phyloP scores from a whole-genome alignment of 2,797 vertebrate genomes.

The Chaetodon trifasciatus region DNA sequence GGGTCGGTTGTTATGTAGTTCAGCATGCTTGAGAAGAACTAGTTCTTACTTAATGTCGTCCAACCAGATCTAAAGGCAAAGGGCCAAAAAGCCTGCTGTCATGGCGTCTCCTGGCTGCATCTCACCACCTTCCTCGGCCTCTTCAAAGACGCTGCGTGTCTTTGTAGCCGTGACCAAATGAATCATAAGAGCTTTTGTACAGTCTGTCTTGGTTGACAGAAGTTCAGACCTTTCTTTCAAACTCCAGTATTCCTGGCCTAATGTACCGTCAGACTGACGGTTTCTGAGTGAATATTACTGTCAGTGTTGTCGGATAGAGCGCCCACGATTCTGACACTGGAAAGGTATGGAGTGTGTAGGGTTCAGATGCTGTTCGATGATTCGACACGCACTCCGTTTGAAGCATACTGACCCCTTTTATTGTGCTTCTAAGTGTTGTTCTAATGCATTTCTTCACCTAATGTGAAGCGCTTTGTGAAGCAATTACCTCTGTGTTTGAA shows the following conservation, averaged over 20 bases:
- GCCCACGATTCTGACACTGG: not conserved
- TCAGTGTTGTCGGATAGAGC: too few species aligned
- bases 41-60: not conserved
- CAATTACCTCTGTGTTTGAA: not conserved
- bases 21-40: constrained; percentile 5
- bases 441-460: not conserved
- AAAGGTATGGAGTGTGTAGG: not conserved
- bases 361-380: not conserved
- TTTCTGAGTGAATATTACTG: too few species aligned
- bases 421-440: not conserved
- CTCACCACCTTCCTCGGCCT: not conserved
- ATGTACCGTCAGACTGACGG: too few species aligned
- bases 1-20: not conserved
- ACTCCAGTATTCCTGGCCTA: too few species aligned
- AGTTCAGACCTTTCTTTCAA: too few species aligned
- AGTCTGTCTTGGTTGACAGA: too few species aligned
- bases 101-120: constrained; percentile 3
- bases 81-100: not conserved
- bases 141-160: not conserved
- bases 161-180: constrained; percentile 13
- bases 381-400: not conserved
- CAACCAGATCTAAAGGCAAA: constrained; percentile 1
- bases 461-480: not conserved
- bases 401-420: not conserved
- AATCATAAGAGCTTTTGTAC: constrained; percentile 7